phyloP scores from a whole-genome alignment of 2,113 vertebrate genomes.

The Aramus guarauna region DNA sequence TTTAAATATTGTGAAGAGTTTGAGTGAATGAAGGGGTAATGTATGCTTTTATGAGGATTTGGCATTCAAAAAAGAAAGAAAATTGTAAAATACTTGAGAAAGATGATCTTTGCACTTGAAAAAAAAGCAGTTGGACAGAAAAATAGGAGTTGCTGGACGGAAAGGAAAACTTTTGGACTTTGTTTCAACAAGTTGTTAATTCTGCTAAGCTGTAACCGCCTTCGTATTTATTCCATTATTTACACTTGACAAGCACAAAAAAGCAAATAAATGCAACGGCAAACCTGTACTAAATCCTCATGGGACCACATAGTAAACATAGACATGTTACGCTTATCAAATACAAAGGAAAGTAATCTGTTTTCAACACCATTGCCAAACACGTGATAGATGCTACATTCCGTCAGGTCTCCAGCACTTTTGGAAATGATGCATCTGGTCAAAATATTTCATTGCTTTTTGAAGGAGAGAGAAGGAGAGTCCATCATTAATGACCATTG shows the following conservation, averaged over 20 bases:
- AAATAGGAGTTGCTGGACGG: slow-evolving; percentile 2
- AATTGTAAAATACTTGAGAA: slow-evolving; percentile 14
- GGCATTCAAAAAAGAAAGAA: neutral
- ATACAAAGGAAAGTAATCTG: slow-evolving; percentile 27
- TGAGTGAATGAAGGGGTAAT: neutral
- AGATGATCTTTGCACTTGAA: neutral
- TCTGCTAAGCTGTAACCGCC: slow-evolving; percentile 15
- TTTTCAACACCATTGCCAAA: slow-evolving; percentile 29
- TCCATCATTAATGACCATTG: neutral
- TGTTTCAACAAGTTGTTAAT: slow-evolving; percentile 25
- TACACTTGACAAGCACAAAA: slow-evolving; percentile 38
- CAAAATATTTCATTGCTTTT: slow-evolving; percentile 11
- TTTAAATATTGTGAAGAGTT: neutral
- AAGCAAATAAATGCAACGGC: slow-evolving; percentile 19
- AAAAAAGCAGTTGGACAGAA: neutral
- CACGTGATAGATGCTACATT: neutral
- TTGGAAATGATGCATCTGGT: neutral
- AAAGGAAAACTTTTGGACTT: slow-evolving; percentile 8
- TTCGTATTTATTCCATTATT: slow-evolving; percentile 30
- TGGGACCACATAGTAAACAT: slow-evolving; percentile 12
- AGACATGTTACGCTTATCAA: slow-evolving; percentile 33
- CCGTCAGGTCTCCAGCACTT: neutral
- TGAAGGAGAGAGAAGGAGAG: neutral
- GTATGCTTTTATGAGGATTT: slow-evolving; percentile 18
- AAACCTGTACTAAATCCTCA: slow-evolving; percentile 31